Conservation (phyloP, 2,797 vertebrate species). For the Simalia tracyae region DNA sequence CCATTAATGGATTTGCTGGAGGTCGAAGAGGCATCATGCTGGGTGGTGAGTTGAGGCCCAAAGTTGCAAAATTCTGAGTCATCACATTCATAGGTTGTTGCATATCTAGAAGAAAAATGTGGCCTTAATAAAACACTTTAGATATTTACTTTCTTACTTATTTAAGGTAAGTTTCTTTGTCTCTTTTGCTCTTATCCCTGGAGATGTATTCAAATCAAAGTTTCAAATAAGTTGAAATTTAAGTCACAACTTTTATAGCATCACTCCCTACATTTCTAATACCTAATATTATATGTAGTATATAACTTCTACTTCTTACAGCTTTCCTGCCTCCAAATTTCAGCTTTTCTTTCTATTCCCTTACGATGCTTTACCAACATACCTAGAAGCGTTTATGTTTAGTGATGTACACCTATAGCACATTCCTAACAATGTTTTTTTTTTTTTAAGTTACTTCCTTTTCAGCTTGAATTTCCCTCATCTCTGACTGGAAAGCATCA, state of each 20-base stretch:
- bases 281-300: no score
- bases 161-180: neutral
- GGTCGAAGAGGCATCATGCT: slow-evolving; percentile 77
- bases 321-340: neutral
- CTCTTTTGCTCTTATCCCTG: neutral
- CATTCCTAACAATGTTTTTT: neutral
- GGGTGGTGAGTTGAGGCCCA: slow-evolving; percentile 86
- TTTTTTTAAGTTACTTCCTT: neutral
- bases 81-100: slow-evolving; percentile 84
- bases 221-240: neutral
- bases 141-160: neutral
- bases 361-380: neutral
- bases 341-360: neutral
- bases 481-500: neutral
- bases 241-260: neutral
- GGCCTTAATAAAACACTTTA: neutral
- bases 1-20: slow-evolving; percentile 80
- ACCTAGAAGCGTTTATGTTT: neutral
- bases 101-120: slow-evolving; percentile 67
- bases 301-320: neutral
- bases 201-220: neutral
- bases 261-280: neutral
- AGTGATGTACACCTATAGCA: neutral
- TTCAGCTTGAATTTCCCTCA: neutral
- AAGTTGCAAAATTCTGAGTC: slow-evolving; percentile 86